Evolutionary conservation across 1,140 invertebrate species (phyloP), one percentile per base, ranked within the genome.

Genomic region (Rhagoletis pomonella): DNA sequence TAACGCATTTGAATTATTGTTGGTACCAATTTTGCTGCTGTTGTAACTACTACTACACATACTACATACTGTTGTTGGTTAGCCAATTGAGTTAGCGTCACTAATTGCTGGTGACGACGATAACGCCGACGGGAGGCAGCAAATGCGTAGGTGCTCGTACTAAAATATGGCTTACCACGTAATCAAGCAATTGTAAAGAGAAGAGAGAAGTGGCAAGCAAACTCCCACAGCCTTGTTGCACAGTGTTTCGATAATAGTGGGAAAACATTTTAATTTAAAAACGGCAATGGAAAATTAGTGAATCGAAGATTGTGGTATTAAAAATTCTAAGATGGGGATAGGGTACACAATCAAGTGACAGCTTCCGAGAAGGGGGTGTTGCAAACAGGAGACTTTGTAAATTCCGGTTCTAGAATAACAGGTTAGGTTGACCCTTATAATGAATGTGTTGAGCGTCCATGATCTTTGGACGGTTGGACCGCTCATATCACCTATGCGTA

Each of bases 101-200:
- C 91, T 92, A 92, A 92, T 92, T 91, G 89, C 69, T 67, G 62
- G 55, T 19, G 73, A 81, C 47, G 47, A 81, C 73, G 84, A 58
- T 77, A 50, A 55, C 19, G 62, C 9, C 62, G 62, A 17, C 62
- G 87, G 29, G 29, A 29, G 29, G 29, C 29, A 29, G 29, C 84
- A 58, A 87, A 86, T 86, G 77, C 73, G 86, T 55, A 87, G 42
- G 29, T 65, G 39, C 58, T 59, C 39, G 6, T 59, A 86, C 55
- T 81, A 64, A 44, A 14, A 60, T 85, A 42, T 14, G 39, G 29
- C 4, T 86, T 64, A 19, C 29, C 69, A 73, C 47, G 69, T 47
- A 73, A 50, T 73, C 69, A 12, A 88, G 59, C 64, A 42, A 88
- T 47, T 12, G 69, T 42, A 17, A 73, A 44, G 12, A 73, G 17